Conservation (phyloP, 2,888 invertebrate species). For the Lepidochrysops patricia region DNA sequence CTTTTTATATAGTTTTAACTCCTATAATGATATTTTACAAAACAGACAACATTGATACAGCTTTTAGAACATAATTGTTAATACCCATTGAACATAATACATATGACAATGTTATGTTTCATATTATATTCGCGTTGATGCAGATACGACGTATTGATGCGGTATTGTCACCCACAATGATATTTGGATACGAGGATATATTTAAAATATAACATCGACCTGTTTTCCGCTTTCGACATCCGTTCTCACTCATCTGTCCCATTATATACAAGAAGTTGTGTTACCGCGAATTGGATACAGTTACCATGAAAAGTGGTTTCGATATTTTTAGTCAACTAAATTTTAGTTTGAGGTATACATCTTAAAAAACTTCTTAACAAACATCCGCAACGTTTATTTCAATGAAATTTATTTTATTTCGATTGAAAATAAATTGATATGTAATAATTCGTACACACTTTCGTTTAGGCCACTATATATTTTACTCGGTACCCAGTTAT, state of each 20-base stretch:
- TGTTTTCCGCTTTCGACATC: conserved; percentile 24
- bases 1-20: no score
- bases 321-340: no score
- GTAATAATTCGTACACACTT: neutral
- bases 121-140: neutral
- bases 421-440: neutral
- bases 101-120: neutral
- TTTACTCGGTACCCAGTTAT: neutral
- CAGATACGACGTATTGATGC: neutral
- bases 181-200: conserved; percentile 9
- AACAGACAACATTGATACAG: no score
- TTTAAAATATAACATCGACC: conserved; percentile 19
- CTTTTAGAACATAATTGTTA: no score
- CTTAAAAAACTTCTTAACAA: no score
- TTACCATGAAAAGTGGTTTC: neutral
- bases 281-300: conserved; percentile 6
- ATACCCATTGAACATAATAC: neutral
- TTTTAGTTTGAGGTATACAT: no score
- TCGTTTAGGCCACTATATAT: neutral
- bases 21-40: no score
- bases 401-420: neutral
- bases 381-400: no score
- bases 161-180: neutral
- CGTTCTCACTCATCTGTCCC: conserved; percentile 23
- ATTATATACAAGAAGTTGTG: conserved; percentile 10